Evolutionary conservation across 1,140 invertebrate genomes (phyloP), one percentile per base, ranked within the genome.

Genomic region (Gyrodactylus salaris): DNA sequence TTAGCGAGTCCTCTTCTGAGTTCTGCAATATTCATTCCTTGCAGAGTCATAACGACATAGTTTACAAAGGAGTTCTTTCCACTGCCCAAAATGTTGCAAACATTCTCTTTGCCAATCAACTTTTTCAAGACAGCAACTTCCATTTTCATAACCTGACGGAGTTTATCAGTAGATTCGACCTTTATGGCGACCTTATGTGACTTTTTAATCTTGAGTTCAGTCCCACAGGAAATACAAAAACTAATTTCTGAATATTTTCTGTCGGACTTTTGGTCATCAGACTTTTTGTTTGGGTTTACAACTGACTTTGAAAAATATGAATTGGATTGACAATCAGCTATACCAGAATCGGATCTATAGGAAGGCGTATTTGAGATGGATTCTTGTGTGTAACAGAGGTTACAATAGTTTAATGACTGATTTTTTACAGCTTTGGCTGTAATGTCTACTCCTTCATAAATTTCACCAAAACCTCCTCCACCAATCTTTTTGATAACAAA

Each of bases 41-140:
- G 91, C 24, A 96, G 84, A 79, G 92, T 89, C 91, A 96, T 96
- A 74, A 95, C 91, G 73, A 95, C 89, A 82, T 96, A 96, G 83
- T 95, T 95, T 82, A 94, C 95, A 74, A 90, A 85, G 78, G 95
- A 91, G 80, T 95, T 96, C 27, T 91, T 84, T 54, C 92, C 92
- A 84, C 92, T 95, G 25, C 91, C 92, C 78, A 93, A 91, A 80
- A 94, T 93, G 68, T 89, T 85, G 78, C 89, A 91, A 34, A 91
- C 88, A 79, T 93, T 89, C 77, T 89, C 87, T 79, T 88, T 88
- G 75, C 88, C 87, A 88, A 79, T 0, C 76, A 78, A 72, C 20
- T 71, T 71, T 71, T 71, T 71, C 25, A 71, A 25, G 20, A 71
- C 70, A 7, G 70, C 70, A 16, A 71, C 70, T 25, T 71, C 70